Percentiles rank a stretch among this genome's conserved stretches.
These are phyloP conservation scores for Monoplex corrugatus DNA, from an alignment of 2,888 invertebrate species.

Conservation along the genomic window DNA sequence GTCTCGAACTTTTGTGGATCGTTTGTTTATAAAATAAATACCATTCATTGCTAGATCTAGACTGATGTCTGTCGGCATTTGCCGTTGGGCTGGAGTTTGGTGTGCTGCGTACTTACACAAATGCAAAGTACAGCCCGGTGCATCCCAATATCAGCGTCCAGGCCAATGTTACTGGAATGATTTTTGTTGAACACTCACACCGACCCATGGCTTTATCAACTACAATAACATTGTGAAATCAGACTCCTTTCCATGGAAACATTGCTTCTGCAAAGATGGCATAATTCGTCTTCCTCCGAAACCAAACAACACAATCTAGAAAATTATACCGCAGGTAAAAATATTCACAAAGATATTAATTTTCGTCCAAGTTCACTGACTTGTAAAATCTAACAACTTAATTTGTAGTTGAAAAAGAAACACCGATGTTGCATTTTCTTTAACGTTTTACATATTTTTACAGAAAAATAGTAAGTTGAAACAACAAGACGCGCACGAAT, in stretches of 20 bases:
- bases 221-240: conserved; percentile 50
- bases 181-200: conserved; percentile 75
- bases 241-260: conserved; percentile 52
- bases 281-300: conserved; percentile 61
- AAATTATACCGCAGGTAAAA: conserved; percentile 49
- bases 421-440: too few relatives aligned
- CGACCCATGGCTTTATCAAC: conserved; percentile 67
- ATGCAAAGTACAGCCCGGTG: conserved; percentile 97
- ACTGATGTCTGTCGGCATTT: conserved; percentile 54
- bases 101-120: conserved; percentile 90
- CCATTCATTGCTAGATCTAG: too few relatives aligned
- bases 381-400: background rate
- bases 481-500: conserved; percentile 46
- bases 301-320: conserved; percentile 54
- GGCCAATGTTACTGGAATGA: conserved; percentile 95
- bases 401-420: background rate
- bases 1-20: too few relatives aligned
- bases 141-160: conserved; percentile 97
- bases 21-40: too few relatives aligned
- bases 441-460: too few relatives aligned
- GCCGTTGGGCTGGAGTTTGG: conserved; percentile 59
- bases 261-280: conserved; percentile 64
- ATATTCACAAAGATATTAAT: conserved; percentile 45
- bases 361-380: background rate
- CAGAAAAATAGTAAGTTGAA: background rate